phyloP scores from a whole-genome alignment of 2,113 vertebrate genomes.

The Peucedramus taeniatus region DNA sequence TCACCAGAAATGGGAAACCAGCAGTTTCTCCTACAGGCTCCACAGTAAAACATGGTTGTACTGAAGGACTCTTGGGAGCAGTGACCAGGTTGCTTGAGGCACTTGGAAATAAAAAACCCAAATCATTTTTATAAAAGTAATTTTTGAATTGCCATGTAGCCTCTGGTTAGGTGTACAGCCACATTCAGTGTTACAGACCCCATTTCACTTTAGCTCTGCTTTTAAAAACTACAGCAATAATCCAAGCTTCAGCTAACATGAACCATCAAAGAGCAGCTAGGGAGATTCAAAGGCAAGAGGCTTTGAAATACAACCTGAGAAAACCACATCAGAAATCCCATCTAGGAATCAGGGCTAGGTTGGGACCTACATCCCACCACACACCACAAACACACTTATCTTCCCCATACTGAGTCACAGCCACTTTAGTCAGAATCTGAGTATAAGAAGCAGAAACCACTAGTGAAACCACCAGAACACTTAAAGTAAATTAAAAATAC shows the following conservation, averaged over 20 bases:
- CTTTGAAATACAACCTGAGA: background rate
- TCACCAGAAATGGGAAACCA: background rate
- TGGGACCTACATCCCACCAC: background rate
- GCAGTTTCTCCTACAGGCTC: background rate
- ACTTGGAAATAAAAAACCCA: background rate
- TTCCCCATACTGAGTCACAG: background rate
- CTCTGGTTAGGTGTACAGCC: background rate
- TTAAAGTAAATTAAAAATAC: background rate
- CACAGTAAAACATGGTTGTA: too few relatives aligned
- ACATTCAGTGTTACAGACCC: background rate
- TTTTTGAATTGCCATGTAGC: background rate
- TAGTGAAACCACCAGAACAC: background rate
- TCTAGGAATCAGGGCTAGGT: background rate
- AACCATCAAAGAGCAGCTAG: background rate
- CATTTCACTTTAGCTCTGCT: background rate
- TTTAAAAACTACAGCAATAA: background rate
- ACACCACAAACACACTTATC: background rate
- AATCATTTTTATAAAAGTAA: background rate
- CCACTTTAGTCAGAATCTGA: background rate
- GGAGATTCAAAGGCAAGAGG: background rate
- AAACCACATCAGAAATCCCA: background rate
- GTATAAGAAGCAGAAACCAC: background rate
- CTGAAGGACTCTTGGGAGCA: background rate
- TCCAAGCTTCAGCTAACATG: background rate
- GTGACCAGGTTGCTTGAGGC: background rate